Evolutionary conservation across 2,113 vertebrate genomes (phyloP).

Genomic region (Salvelinus alpinus): DNA sequence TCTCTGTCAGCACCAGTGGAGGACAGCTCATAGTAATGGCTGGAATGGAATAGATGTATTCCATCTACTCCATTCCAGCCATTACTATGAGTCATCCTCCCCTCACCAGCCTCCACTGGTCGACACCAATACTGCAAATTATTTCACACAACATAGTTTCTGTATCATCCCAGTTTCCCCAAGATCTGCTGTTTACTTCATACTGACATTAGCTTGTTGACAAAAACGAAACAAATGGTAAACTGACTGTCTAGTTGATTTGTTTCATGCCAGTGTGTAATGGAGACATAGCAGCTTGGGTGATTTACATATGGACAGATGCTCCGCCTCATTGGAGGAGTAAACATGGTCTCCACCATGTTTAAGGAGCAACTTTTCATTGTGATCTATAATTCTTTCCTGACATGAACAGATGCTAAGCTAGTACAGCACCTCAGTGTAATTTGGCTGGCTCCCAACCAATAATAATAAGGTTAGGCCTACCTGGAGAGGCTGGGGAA

Average conservation of each 20-base stretch:
- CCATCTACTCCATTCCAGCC: too few relatives aligned
- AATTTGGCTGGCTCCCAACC: constrained; percentile 1
- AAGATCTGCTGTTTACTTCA: not conserved
- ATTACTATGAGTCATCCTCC: too few relatives aligned
- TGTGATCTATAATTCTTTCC: constrained; percentile 36
- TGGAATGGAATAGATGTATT: too few relatives aligned
- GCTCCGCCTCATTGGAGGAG: constrained; percentile 33
- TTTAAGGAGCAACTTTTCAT: constrained; percentile 45
- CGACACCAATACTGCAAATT: not conserved
- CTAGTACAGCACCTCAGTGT: constrained; percentile 9
- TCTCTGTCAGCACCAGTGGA: too few relatives aligned
- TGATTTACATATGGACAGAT: constrained; percentile 58
- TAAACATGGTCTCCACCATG: constrained; percentile 46
- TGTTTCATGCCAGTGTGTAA: constrained; percentile 17
- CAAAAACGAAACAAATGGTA: constrained; percentile 4
- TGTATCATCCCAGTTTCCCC: not conserved
- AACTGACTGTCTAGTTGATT: constrained; percentile 21
- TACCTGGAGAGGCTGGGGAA: not conserved
- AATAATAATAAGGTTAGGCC: constrained; percentile 1
- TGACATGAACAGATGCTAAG: constrained; percentile 58
- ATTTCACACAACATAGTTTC: not conserved
- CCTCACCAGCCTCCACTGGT: too few relatives aligned
- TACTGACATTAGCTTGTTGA: not conserved
- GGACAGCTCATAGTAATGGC: too few relatives aligned
- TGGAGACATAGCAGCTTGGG: not conserved